Conservation (phyloP, 1,140 invertebrate genomes). For the Camponotus vicinus region DNA sequence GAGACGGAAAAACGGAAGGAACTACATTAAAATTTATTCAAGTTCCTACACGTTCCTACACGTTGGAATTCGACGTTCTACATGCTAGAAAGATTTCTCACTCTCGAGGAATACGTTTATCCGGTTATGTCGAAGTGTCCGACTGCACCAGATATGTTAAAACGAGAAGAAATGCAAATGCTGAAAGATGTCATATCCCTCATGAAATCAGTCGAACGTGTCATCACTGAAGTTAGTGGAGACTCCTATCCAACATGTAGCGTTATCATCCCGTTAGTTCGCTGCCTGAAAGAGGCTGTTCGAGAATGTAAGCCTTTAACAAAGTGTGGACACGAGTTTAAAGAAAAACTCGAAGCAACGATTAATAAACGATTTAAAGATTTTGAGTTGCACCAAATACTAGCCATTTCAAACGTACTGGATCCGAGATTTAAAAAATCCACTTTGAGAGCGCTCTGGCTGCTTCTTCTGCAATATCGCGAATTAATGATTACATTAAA, state of each 20-base stretch:
- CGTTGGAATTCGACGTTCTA: background rate
- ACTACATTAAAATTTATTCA: constrained; percentile 6
- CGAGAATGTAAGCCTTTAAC: background rate
- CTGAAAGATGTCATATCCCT: background rate
- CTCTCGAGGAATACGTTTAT: background rate
- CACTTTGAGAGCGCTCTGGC: background rate
- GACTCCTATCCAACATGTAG: constrained; percentile 12
- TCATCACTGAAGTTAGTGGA: constrained; percentile 2
- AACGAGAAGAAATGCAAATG: background rate
- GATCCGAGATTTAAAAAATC: background rate
- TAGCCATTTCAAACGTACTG: background rate
- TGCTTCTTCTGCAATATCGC: background rate
- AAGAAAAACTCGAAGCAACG: background rate
- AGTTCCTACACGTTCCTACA: background rate
- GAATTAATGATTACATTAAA: background rate
- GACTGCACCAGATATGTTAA: constrained; percentile 7
- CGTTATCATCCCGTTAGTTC: constrained; percentile 8
- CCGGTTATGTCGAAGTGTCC: background rate
- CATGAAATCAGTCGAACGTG: background rate
- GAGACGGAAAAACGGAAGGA: background rate
- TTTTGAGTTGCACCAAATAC: background rate
- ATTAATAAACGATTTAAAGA: background rate
- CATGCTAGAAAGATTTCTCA: constrained; percentile 7
- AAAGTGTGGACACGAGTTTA: background rate
- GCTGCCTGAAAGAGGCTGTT: background rate